Evolutionary conservation across 2,888 invertebrate genomes (phyloP).

Genomic region (Stenchaetothrips biformis): DNA sequence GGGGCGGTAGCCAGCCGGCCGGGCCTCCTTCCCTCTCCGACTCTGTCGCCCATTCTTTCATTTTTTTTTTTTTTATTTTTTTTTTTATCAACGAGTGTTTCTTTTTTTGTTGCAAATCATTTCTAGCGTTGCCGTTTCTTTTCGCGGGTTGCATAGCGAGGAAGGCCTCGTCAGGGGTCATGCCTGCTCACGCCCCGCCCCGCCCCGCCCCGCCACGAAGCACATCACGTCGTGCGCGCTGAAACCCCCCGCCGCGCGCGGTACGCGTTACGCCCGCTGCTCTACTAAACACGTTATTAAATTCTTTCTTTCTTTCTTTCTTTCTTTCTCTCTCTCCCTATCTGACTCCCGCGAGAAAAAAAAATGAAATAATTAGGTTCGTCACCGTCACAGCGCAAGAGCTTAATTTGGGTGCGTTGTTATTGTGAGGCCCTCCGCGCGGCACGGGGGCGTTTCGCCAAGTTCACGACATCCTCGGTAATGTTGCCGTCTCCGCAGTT

Average conservation of each 20-base stretch:
- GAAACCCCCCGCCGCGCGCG: not conserved
- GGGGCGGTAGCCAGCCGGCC: not conserved
- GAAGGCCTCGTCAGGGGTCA: not conserved
- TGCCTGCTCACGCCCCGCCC: not conserved
- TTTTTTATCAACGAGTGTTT: not conserved
- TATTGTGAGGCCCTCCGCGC: not conserved
- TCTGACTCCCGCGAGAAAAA: not conserved
- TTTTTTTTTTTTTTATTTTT: too few species aligned
- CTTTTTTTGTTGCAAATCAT: not conserved
- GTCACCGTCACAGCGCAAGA: not conserved
- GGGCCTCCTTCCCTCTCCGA: not conserved
- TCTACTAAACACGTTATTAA: slow-evolving; percentile 24
- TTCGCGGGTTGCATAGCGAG: not conserved
- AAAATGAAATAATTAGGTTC: slow-evolving; percentile 15
- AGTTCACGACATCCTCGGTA: not conserved
- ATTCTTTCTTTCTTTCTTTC: not conserved
- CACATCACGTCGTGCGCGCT: too few species aligned
- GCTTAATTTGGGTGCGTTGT: slow-evolving; percentile 20
- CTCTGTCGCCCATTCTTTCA: not conserved
- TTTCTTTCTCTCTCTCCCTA: too few species aligned
- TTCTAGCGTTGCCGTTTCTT: not conserved
- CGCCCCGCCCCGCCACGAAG: not conserved
- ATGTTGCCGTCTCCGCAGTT: not conserved
- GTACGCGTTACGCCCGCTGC: not conserved
- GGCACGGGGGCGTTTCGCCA: slow-evolving; percentile 6